A percentile compares a stretch with the other conserved stretches of the same genome.
phyloP scores from a whole-genome alignment of 1,140 invertebrate species.

The Diabrotica virgifera region DNA sequence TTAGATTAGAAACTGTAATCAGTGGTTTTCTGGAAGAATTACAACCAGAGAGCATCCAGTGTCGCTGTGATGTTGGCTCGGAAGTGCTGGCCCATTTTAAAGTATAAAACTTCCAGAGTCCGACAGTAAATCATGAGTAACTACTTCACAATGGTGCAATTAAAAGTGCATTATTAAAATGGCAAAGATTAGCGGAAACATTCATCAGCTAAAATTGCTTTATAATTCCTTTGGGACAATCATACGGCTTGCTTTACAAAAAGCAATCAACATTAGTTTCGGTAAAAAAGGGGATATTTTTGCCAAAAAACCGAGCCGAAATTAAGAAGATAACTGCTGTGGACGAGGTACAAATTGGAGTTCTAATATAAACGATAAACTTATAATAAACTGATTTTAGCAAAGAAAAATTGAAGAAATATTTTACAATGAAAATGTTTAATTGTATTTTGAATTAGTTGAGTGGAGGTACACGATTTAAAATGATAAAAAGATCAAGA shows the following conservation, averaged over 20 bases:
- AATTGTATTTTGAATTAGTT: too few species aligned
- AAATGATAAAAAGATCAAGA: too few species aligned
- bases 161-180: slow-evolving; percentile 19
- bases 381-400: too few species aligned
- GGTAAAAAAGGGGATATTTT: too few species aligned
- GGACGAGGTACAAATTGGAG: too few species aligned
- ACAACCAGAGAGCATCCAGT: neutral
- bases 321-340: too few species aligned
- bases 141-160: slow-evolving; percentile 15
- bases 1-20: slow-evolving; percentile 4
- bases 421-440: too few species aligned
- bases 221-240: slow-evolving; percentile 11
- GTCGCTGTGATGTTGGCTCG: neutral
- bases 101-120: slow-evolving; percentile 10
- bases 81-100: slow-evolving; percentile 5
- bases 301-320: too few species aligned
- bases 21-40: neutral
- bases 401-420: too few species aligned
- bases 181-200: slow-evolving; percentile 12
- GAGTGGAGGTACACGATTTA: too few species aligned
- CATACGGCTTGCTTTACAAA: slow-evolving; percentile 4
- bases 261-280: neutral
- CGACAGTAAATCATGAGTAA: slow-evolving; percentile 17
- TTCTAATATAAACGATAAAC: too few species aligned
- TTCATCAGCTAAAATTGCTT: slow-evolving; percentile 14